These are phyloP conservation scores for Calameuta filiformis DNA, from an alignment of 2,888 invertebrate species.

Conservation along the genomic window DNA sequence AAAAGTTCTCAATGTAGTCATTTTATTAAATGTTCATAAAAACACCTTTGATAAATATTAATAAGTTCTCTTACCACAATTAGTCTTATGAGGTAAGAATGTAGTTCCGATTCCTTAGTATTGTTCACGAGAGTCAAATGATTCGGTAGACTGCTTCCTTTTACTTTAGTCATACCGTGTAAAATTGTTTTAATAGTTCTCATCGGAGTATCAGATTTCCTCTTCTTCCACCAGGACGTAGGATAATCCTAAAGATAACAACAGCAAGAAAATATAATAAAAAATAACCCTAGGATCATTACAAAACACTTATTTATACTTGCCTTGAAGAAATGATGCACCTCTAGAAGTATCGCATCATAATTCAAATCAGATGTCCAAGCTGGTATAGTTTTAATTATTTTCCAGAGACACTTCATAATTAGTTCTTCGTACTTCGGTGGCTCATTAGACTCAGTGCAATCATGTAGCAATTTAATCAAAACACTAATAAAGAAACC, in stretches of 20 bases:
- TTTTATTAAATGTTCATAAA: background rate
- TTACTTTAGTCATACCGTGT: slow-evolving; percentile 90
- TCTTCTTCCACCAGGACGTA: slow-evolving; percentile 86
- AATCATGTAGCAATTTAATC: slow-evolving; percentile 88
- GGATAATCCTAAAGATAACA: slow-evolving; percentile 74
- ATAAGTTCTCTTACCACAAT: slow-evolving; percentile 72
- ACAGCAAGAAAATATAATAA: background rate
- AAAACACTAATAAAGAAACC: slow-evolving; percentile 76
- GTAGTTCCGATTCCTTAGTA: slow-evolving; percentile 86
- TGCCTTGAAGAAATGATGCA: slow-evolving; percentile 87
- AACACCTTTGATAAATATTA: background rate
- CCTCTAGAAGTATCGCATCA: slow-evolving; percentile 82
- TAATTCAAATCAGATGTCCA: slow-evolving; percentile 83
- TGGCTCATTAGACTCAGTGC: slow-evolving; percentile 74
- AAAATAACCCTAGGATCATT: background rate
- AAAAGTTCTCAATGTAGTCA: slow-evolving; percentile 18
- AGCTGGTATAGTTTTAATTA: slow-evolving; percentile 86
- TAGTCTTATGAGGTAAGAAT: slow-evolving; percentile 85
- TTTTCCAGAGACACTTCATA: slow-evolving; percentile 96
- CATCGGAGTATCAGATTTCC: slow-evolving; percentile 86
- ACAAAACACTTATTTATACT: slow-evolving; percentile 11
- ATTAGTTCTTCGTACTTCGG: slow-evolving; percentile 84
- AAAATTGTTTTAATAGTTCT: slow-evolving; percentile 94
- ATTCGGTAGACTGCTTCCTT: slow-evolving; percentile 83
- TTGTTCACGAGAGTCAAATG: slow-evolving; percentile 83